Conservation (phyloP, 2,113 vertebrate species). For the Eulacestoma nigropectus region DNA sequence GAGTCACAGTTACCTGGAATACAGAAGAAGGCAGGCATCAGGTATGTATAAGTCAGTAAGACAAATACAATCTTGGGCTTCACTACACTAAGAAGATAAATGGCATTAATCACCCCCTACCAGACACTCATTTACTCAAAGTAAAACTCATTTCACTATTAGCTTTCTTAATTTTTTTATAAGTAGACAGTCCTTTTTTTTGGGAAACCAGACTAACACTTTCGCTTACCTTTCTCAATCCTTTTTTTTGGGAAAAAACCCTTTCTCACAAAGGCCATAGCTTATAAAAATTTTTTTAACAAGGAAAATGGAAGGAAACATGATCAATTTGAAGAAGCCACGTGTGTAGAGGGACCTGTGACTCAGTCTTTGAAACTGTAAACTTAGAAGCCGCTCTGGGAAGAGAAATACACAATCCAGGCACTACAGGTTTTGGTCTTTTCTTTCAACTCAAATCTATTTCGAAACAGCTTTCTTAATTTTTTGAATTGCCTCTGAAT, state of each 20-base stretch:
- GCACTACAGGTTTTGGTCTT: neutral
- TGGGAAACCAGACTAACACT: neutral
- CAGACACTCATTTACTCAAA: neutral
- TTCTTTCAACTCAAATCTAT: neutral
- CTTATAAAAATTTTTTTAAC: neutral
- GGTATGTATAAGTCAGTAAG: neutral
- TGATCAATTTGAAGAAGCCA: neutral
- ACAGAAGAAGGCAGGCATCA: neutral
- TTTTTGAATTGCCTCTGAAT: neutral
- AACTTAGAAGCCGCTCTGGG: neutral
- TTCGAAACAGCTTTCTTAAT: neutral
- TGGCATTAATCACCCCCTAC: neutral
- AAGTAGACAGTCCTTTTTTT: neutral
- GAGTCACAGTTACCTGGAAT: neutral
- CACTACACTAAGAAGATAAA: neutral
- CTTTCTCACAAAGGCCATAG: neutral
- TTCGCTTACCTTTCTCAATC: neutral
- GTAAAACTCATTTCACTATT: neutral
- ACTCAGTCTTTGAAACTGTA: neutral
- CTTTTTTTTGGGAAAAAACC: neutral
- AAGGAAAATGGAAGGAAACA: neutral
- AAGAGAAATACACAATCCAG: neutral
- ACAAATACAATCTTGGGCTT: neutral
- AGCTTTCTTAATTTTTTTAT: neutral
- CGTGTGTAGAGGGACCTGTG: neutral